These are phyloP conservation scores for Nothoprocta perdicaria DNA, from an alignment of 2,113 vertebrate species.

Conservation along the genomic window DNA sequence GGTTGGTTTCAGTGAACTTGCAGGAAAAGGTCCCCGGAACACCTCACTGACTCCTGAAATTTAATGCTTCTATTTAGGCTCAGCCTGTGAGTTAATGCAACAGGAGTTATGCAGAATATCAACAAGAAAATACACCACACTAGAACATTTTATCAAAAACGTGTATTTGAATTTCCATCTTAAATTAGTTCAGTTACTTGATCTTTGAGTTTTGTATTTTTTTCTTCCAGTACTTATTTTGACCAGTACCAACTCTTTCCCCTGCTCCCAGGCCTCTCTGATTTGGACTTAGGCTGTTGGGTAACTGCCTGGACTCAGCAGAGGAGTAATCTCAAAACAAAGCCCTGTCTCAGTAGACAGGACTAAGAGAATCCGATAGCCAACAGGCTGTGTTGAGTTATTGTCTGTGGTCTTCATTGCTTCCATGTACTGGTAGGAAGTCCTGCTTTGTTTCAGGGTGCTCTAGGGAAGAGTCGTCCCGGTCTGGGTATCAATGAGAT, in stretches of 20 bases:
- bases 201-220: neutral
- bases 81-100: neutral
- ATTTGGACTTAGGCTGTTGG: neutral
- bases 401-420: neutral
- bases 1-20: neutral
- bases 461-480: neutral
- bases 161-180: neutral
- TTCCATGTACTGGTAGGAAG: neutral
- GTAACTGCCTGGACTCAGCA: neutral
- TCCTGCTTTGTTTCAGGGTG: neutral
- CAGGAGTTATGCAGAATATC: neutral
- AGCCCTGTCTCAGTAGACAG: neutral
- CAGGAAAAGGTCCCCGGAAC: accelerated
- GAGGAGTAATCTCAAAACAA: neutral
- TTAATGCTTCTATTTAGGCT: neutral
- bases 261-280: accelerated
- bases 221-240: neutral
- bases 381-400: neutral
- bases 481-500: neutral
- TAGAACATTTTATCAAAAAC: neutral
- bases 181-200: neutral
- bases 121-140: neutral
- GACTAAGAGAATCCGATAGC: neutral
- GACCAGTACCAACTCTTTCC: neutral
- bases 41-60: neutral